These are phyloP conservation scores for Drosophila formosana DNA, from an alignment of 2,888 invertebrate species.

Conservation along the genomic window DNA sequence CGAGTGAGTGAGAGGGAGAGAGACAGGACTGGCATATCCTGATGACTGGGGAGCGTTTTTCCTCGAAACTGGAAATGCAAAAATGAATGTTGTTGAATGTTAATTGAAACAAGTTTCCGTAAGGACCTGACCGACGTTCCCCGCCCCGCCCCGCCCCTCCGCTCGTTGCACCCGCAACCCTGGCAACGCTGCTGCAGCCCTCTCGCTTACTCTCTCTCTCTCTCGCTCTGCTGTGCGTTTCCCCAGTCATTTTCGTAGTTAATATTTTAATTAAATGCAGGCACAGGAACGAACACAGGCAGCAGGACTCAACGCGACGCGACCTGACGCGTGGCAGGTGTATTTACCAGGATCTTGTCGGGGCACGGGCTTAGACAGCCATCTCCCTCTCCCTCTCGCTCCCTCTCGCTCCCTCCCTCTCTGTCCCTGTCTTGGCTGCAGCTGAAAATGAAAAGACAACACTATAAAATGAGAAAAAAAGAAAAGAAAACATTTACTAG, in stretches of 20 bases:
- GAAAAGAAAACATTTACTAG: slow-evolving; percentile 56
- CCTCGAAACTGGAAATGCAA: slow-evolving; percentile 75
- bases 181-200: slow-evolving; percentile 39
- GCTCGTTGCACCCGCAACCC: slow-evolving; percentile 1
- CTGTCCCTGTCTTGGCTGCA: slow-evolving; percentile 41
- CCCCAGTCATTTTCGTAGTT: slow-evolving; percentile 72
- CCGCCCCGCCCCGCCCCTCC: background rate
- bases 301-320: slow-evolving; percentile 37
- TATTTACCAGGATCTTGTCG: slow-evolving; percentile 76
- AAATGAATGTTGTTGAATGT: slow-evolving; percentile 62
- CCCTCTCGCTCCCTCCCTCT: slow-evolving; percentile 10
- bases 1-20: background rate
- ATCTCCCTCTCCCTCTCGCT: slow-evolving; percentile 12
- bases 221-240: slow-evolving; percentile 22
- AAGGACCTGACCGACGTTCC: slow-evolving; percentile 40
- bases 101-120: slow-evolving; percentile 76
- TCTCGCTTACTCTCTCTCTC: background rate
- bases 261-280: slow-evolving; percentile 83
- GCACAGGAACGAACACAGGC: slow-evolving; percentile 40
- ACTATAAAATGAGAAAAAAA: slow-evolving; percentile 32
- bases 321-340: slow-evolving; percentile 84
- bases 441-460: slow-evolving; percentile 70
- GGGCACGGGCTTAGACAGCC: slow-evolving; percentile 72
- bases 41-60: slow-evolving; percentile 59
- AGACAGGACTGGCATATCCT: slow-evolving; percentile 56